Conservation (phyloP, 2,113 vertebrate species). For the Rhea pennata region DNA sequence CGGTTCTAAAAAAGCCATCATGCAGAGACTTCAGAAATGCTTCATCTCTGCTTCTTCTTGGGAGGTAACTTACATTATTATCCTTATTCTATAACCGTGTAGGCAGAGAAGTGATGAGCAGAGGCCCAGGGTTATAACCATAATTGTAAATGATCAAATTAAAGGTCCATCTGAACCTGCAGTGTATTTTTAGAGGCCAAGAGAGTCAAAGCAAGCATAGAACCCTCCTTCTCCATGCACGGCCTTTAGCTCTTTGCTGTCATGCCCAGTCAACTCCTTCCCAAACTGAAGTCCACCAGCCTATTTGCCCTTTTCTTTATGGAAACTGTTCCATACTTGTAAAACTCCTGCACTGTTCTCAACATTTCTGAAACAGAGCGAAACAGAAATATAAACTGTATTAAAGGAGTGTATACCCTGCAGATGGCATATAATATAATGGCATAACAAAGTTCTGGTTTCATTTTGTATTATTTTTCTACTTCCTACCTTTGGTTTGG, state of each 20-base stretch:
- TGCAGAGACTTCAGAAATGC: background rate
- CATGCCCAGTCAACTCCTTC: rapidly evolving
- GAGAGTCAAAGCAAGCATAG: background rate
- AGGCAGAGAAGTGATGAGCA: background rate
- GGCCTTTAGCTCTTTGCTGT: background rate
- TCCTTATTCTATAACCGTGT: background rate
- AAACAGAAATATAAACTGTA: background rate
- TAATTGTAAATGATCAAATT: background rate
- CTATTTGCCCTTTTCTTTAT: background rate
- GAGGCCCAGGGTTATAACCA: background rate
- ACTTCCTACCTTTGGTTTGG: background rate
- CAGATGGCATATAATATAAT: background rate
- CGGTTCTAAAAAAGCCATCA: background rate
- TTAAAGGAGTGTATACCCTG: background rate
- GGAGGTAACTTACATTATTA: background rate
- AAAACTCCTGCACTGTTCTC: background rate
- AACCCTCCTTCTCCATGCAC: background rate
- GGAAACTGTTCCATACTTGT: background rate
- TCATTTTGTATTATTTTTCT: background rate
- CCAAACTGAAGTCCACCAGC: background rate
- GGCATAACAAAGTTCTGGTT: background rate
- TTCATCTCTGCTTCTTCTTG: background rate
- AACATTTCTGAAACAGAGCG: background rate
- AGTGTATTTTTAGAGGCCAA: background rate
- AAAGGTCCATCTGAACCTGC: background rate